A percentile compares a stretch with the other conserved stretches of the same genome.
These are phyloP conservation scores for Callitettix versicolor DNA, from an alignment of 1,140 invertebrate species.

Conservation along the genomic window DNA sequence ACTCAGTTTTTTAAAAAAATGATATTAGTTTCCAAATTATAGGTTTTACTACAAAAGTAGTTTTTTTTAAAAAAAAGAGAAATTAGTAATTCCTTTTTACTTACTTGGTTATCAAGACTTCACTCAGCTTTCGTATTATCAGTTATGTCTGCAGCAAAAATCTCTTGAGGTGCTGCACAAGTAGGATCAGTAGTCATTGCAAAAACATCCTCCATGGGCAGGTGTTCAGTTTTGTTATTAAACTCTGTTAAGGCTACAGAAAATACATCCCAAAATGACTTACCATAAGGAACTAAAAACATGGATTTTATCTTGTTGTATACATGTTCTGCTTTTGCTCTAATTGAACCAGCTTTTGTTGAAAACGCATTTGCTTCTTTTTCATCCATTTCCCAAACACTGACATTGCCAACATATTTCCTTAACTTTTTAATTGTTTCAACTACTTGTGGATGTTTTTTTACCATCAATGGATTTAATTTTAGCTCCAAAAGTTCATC, in stretches of 20 bases:
- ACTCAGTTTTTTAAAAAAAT: no score
- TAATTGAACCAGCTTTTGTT: constrained; percentile 51
- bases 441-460: constrained; percentile 74
- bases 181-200: constrained; percentile 2
- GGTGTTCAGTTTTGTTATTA: constrained; percentile 43
- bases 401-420: constrained; percentile 52
- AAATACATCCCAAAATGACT: constrained; percentile 48
- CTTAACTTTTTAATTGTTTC: constrained; percentile 55
- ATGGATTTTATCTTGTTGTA: constrained; percentile 48
- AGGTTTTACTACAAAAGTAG: no score
- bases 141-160: no score
- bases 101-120: no score
- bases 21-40: no score
- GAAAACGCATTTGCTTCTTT: constrained; percentile 38
- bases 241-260: constrained; percentile 42
- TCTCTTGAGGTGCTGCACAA: background rate
- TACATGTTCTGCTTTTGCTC: constrained; percentile 50
- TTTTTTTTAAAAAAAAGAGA: no score
- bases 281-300: constrained; percentile 37
- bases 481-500: constrained; percentile 50
- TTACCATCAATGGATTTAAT: constrained; percentile 64
- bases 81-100: no score
- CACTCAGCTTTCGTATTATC: no score
- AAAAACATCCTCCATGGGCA: constrained; percentile 41
- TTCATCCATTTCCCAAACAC: constrained; percentile 53